Evolutionary conservation across 1,140 invertebrate genomes (phyloP).

Genomic region (Lamellibrachia luymesi): DNA sequence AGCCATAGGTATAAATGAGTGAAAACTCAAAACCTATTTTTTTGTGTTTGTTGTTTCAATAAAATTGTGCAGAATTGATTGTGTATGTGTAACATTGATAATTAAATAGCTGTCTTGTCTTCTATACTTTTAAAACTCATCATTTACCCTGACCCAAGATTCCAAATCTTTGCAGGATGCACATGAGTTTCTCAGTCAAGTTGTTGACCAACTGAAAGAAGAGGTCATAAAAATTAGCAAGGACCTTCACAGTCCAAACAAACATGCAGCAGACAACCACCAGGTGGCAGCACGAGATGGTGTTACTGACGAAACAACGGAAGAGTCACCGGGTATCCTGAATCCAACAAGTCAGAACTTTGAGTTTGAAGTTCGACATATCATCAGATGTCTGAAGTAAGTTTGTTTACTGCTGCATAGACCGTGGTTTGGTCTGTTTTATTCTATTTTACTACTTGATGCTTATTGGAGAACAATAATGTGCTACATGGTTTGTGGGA

Average conservation of each 20-base stretch:
- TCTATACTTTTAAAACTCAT: constrained; percentile 6
- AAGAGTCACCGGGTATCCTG: constrained; percentile 26
- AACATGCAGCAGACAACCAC: constrained; percentile 21
- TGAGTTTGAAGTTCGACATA: constrained; percentile 50
- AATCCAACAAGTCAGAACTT: constrained; percentile 51
- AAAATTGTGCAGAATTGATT: too few relatives aligned
- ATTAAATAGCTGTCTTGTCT: neutral
- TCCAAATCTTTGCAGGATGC: constrained; percentile 45
- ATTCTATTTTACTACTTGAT: neutral
- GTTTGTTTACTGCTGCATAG: neutral
- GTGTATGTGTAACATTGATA: too few relatives aligned
- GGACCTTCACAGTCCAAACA: constrained; percentile 25
- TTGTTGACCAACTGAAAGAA: constrained; percentile 54
- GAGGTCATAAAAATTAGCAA: constrained; percentile 43
- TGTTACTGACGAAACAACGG: neutral
- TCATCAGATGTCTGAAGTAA: constrained; percentile 41
- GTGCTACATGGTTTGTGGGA: neutral
- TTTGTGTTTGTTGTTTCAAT: too few relatives aligned
- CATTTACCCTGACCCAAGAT: neutral
- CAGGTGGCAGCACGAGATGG: constrained; percentile 23
- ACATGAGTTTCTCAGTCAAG: constrained; percentile 53
- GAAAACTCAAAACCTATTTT: too few relatives aligned
- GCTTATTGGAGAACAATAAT: neutral
- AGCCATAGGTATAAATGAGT: too few relatives aligned
- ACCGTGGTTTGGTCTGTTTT: too few relatives aligned